Evolutionary conservation across 2,113 vertebrate genomes (phyloP), one percentile per base, ranked within the genome.

Genomic region (Chaetura pelagica): DNA sequence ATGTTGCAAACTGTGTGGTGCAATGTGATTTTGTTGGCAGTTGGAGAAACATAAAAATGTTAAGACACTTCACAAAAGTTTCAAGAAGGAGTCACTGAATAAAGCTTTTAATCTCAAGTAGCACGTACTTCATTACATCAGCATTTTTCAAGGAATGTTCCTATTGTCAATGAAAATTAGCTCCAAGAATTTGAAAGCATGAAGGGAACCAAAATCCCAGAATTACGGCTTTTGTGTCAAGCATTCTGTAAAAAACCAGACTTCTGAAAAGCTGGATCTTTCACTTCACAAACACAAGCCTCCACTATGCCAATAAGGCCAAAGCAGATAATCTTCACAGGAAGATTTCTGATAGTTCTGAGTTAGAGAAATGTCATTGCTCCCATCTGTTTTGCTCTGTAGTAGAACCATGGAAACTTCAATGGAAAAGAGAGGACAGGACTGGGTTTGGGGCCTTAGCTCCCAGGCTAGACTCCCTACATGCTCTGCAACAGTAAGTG

Each of bases 61-160:
- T 94, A 93, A 94, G 88, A 90, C 92, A 90, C 85, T 95, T 95
- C 3, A 1, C 93, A 81, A 94, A 92, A 92, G 90, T 90, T 95
- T 94, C 69, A 87, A 75, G 89, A 92, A 95, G 92, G 89, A 95
- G 62, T 95, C 94, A 94, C 76, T 82, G 94, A 93, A 92, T 92
- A 93, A 93, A 95, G 95, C 96, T 96, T 89, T 96, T 96, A 92
- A 96, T 95, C 96, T 96, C 90, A 81, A 96, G 96, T 87, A 96
- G 95, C 93, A 96, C 95, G 94, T 94, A 97, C 92, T 95, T 93
- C 90, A 89, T 96, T 94, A 96, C 96, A 96, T 97, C 96, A 96
- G 96, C 95, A 96, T 89, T 97, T 95, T 94, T 96, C 96, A 97
- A 93, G 94, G 96, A 96, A 96, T 94, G 95, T 95, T 97, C 94